Evolutionary conservation across 1,140 invertebrate genomes (phyloP), one percentile per base, ranked within the genome.

Genomic region (Zaprionus camerounensis): DNA sequence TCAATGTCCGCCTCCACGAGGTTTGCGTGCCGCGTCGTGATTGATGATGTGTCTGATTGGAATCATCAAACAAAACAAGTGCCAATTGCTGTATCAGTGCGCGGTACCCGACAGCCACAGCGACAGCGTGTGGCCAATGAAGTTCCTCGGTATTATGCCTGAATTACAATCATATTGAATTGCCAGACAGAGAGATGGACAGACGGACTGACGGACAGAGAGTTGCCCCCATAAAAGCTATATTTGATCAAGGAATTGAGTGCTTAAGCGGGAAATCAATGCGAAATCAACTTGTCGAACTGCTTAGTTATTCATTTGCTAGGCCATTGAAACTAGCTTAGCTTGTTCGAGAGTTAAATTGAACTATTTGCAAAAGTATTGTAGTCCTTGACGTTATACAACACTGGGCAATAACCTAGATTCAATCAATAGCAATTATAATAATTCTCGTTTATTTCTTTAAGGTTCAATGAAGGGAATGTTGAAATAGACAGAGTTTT

Each of bases 31-130:
- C 59, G 61, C 61, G 46, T 49, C 58, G 58, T 78, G 68, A 78
- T 78, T 78, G 76, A 78, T 78, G 71, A 78, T 79, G 82, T 59
- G 71, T 68, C 74, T 77, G 69, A 74, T 73, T 82, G 66, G 56
- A 68, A 77, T 76, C 82, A 71, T 67, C 79, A 76, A 79, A 85
- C 77, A 81, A 70, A 86, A 85, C 82, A 66, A 77, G 63, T 46
- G 68, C 44, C 73, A 83, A 83, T 83, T 78, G 73, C 66, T 76
- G 71, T 85, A 83, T 84, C 61, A 11, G 53, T 46, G 41, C 41
- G 41, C 41, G 41, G 41, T 17, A 2, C 17, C 41, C 41, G 41
- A 17, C 41, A 5, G 5, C 41, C 6, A n/a, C 41, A 15, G 13
- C 38, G 38, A n/a, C 38, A 17, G 15, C 15, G 38, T 41, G 20